phyloP scores from a whole-genome alignment of 2,797 vertebrate species.

The Myotis planiceps region DNA sequence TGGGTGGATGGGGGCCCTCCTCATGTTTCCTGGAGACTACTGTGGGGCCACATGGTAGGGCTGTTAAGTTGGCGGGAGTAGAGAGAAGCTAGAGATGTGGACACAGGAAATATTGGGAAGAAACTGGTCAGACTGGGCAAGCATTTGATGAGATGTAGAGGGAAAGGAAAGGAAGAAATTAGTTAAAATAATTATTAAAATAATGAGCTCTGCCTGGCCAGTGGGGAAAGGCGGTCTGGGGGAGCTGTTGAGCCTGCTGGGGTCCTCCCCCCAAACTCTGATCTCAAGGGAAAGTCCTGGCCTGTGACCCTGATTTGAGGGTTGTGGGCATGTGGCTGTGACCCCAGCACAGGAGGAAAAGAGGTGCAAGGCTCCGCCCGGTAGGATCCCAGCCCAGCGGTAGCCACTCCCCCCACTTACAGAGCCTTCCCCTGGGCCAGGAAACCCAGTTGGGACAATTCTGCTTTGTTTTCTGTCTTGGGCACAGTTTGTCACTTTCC shows the following conservation, averaged over 20 bases:
- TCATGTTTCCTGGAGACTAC: background rate
- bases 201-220: background rate
- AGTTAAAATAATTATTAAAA: background rate
- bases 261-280: background rate
- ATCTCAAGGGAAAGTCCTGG: background rate
- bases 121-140: background rate
- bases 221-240: background rate
- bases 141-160: background rate
- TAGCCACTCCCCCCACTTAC: background rate
- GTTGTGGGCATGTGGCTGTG: background rate
- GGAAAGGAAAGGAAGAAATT: background rate
- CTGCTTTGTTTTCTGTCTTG: background rate
- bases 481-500: slow-evolving; percentile 53
- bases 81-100: background rate
- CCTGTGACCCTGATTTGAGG: too few relatives aligned
- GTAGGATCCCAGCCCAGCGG: background rate
- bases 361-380: background rate
- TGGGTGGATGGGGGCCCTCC: background rate
- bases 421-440: background rate
- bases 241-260: background rate
- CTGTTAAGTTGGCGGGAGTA: background rate
- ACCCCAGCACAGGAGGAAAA: background rate
- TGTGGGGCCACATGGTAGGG: background rate
- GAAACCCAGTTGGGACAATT: background rate
- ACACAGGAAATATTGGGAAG: background rate